Base-by-base conservation (phyloP, 2,797 vertebrate species). In the Sarcophilus harrisii region DNA sequence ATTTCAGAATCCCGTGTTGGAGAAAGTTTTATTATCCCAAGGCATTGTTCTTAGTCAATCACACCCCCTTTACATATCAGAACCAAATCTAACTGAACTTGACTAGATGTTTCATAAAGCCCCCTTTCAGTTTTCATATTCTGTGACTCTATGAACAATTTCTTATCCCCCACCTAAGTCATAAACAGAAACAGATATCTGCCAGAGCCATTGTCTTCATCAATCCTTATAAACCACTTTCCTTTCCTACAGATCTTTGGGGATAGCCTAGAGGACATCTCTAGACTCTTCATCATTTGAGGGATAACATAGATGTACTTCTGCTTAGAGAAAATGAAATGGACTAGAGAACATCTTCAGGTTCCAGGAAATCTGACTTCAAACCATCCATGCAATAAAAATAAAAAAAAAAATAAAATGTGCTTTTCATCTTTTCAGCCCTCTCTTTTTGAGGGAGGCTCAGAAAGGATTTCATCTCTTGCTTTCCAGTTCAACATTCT, bases 181-280 rank as follows among this genome's bases (percentile, higher is more conserved):
- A 92, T 95, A 92, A 95, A 95, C 90, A 55, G 62, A 92, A 60
- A 92, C 94, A 97, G 95, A 95, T 91, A 97, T 97, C 95, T 58
- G 2, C 30, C 73, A 38, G 5, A 38, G 95, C 38, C 73, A 49
- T 45, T 87, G 38, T 38, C 38, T 81, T 38, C 9, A 38, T 81
- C 13, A 81, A 24, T 18, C n/a, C n/a, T 81, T 87, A 27, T 49
- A 49, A 87, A 87, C 10, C 24, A 87, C 21, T 38, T 87, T 87
- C 4, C 10, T 73, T 87, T 87, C 38, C 38, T 87, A 27, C 38
- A 87, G 73, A 87, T 87, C 73, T 49, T 87, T 87, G 21, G 38
- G 38, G 10, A 45, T 45, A 38, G 38, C 27, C 21, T 87, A 45
- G 66, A 73, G 21, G 1, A 81, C 38, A 81, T 81, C 38, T 81